A percentile compares a stretch with the other conserved stretches of the same genome.
Evolutionary conservation across 2,113 vertebrate species (phyloP).

Genomic region (Eurystomus gularis): DNA sequence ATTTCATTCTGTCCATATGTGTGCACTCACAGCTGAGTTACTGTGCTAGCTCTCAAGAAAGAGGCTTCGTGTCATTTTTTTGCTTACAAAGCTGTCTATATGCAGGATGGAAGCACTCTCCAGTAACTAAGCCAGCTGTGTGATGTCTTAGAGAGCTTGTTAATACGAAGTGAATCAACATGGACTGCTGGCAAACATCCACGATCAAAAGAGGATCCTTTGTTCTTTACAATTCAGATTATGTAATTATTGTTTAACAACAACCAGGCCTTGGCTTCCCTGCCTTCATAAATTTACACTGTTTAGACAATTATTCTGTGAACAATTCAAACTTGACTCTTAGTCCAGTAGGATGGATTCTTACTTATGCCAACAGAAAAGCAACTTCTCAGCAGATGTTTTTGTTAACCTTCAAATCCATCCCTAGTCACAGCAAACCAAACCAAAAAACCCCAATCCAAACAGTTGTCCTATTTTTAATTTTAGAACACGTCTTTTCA

Average conservation of each 20-base stretch:
- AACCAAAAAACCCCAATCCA: rapidly evolving
- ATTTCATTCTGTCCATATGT: not conserved
- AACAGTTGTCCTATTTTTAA: not conserved
- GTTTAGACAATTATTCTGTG: not conserved
- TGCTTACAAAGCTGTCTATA: not conserved
- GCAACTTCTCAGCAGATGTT: not conserved
- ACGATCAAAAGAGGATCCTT: not conserved
- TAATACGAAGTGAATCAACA: not conserved
- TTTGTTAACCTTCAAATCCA: not conserved
- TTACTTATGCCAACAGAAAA: not conserved
- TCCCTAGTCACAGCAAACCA: not conserved
- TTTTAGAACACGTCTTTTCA: not conserved
- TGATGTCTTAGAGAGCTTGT: not conserved
- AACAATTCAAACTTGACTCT: not conserved
- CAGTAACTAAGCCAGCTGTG: not conserved
- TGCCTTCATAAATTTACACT: not conserved
- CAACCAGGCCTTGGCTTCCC: not conserved
- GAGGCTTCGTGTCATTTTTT: not conserved
- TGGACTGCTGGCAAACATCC: not conserved
- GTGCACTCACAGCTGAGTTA: not conserved
- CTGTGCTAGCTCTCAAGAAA: not conserved
- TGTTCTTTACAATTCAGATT: not conserved
- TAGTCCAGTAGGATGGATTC: not conserved
- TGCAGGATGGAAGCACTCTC: not conserved
- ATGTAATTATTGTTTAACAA: not conserved